Conservation (phyloP, 1,140 invertebrate species). For the Drosophila eugracilis region DNA sequence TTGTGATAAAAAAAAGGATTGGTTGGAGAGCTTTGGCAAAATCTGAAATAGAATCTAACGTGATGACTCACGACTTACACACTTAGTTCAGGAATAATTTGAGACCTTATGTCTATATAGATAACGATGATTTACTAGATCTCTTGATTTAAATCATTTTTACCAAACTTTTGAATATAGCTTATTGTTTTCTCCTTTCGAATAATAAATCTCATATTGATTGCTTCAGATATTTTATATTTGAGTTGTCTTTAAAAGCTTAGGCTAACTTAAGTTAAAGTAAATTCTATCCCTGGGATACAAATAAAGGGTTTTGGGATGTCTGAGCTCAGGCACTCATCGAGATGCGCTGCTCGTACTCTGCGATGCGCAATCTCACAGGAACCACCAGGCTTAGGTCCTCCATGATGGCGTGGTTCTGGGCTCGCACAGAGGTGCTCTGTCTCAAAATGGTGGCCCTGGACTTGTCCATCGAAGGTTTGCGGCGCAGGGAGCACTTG, state of each 20-base stretch:
- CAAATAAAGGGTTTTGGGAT: conserved; percentile 12
- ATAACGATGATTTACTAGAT: too few species aligned
- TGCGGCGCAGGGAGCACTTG: conserved; percentile 69
- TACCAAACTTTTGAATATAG: too few species aligned
- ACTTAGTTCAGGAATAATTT: neutral
- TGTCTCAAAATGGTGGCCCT: conserved; percentile 65
- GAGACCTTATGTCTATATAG: neutral
- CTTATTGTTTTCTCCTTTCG: too few species aligned
- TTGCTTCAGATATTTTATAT: conserved; percentile 18
- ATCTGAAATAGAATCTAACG: neutral
- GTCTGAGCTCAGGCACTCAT: conserved; percentile 52
- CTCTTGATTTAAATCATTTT: too few species aligned
- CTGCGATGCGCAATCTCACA: conserved; percentile 72
- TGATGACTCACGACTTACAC: neutral
- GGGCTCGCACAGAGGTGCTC: conserved; percentile 61
- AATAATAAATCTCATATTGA: neutral
- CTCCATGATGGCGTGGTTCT: conserved; percentile 77
- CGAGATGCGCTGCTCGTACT: conserved; percentile 78
- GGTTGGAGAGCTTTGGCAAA: neutral
- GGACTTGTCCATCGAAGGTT: conserved; percentile 73
- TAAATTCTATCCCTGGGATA: conserved; percentile 58
- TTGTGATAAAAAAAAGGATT: conserved; percentile 5
- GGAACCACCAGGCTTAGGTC: conserved; percentile 77
- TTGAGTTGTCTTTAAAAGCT: conserved; percentile 37
- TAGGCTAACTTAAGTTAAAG: conserved; percentile 15